Conservation (phyloP, 2,888 invertebrate species). For the Eupithecia insigniata region DNA sequence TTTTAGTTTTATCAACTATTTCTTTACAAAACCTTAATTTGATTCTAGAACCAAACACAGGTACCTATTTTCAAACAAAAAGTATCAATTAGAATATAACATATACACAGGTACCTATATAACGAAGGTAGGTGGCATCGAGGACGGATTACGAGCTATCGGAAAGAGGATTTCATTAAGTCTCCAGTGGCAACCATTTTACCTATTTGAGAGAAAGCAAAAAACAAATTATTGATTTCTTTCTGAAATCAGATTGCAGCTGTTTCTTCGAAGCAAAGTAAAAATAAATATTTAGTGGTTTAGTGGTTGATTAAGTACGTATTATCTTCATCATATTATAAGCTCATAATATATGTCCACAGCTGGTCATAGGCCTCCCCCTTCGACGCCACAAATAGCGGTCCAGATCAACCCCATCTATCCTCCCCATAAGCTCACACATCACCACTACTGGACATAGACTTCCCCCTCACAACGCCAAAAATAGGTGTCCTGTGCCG, state of each 20-base stretch:
- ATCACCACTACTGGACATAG: too few relatives aligned
- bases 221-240: background rate
- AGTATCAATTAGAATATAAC: background rate
- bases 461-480: too few relatives aligned
- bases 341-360: too few relatives aligned
- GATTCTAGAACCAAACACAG: background rate
- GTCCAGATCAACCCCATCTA: too few relatives aligned
- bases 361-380: too few relatives aligned
- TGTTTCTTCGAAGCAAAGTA: constrained; percentile 8
- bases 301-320: background rate
- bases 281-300: background rate
- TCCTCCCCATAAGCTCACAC: too few relatives aligned
- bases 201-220: constrained; percentile 19
- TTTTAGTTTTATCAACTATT: background rate
- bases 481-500: too few relatives aligned
- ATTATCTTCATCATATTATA: too few relatives aligned
- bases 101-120: background rate
- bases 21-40: background rate
- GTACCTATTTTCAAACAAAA: background rate
- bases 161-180: constrained; percentile 49
- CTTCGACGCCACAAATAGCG: too few relatives aligned
- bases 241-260: constrained; percentile 10
- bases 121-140: background rate
- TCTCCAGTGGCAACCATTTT: constrained; percentile 33
- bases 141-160: constrained; percentile 30